These are phyloP conservation scores for Oegoconia quadripuncta DNA, from an alignment of 2,888 invertebrate genomes.

Conservation along the genomic window DNA sequence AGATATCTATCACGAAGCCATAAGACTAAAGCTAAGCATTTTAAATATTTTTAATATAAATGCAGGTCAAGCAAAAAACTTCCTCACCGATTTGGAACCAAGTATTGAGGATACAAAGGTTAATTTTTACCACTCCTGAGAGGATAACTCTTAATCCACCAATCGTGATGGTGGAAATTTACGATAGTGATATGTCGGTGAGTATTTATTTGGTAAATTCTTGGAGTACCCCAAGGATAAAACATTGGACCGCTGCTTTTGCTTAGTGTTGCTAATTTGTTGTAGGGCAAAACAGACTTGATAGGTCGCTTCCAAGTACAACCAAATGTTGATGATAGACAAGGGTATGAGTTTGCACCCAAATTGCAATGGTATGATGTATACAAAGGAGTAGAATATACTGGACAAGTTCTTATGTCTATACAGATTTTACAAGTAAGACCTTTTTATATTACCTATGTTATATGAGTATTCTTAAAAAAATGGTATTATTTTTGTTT, in stretches of 20 bases:
- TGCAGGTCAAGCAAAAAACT: conserved; percentile 36
- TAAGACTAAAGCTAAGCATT: no score
- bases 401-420: conserved; percentile 72
- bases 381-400: conserved; percentile 43
- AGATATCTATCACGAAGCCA: no score
- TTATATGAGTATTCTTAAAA: not conserved
- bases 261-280: not conserved
- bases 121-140: conserved; percentile 36
- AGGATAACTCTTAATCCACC: conserved; percentile 52
- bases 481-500: no score
- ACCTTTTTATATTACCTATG: not conserved
- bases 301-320: conserved; percentile 43
- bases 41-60: conserved; percentile 7
- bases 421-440: conserved; percentile 62
- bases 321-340: conserved; percentile 38
- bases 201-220: conserved; percentile 11
- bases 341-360: conserved; percentile 45
- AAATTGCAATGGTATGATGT: conserved; percentile 71
- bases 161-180: conserved; percentile 60
- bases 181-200: conserved; percentile 48
- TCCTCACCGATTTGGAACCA: conserved; percentile 52
- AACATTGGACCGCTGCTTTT: not conserved
- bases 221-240: not conserved
- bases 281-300: conserved; percentile 41
- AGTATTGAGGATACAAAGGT: conserved; percentile 42